phyloP scores from a whole-genome alignment of 2,888 invertebrate genomes.

The Athetis lepigone region DNA sequence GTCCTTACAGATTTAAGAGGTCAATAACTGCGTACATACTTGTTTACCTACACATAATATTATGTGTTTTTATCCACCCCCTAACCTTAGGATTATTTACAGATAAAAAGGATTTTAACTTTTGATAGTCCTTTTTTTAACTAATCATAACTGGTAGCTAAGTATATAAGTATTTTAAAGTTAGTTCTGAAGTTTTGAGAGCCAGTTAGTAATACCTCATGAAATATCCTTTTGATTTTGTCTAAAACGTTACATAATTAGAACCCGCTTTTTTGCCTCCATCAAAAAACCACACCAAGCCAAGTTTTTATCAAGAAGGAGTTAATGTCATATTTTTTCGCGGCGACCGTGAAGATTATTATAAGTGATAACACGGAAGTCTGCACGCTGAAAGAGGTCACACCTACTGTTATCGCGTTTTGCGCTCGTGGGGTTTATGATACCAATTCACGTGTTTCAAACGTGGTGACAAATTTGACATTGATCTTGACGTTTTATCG shows the following conservation, averaged over 20 bases:
- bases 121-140: slow-evolving; percentile 11
- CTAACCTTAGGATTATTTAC: slow-evolving; percentile 7
- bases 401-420: slow-evolving; percentile 42
- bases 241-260: slow-evolving; percentile 19
- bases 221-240: background rate
- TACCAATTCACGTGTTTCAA: slow-evolving; percentile 45
- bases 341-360: slow-evolving; percentile 52
- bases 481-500: slow-evolving; percentile 21
- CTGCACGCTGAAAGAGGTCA: slow-evolving; percentile 38
- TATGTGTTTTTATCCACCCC: background rate
- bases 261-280: slow-evolving; percentile 5
- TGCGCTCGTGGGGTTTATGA: slow-evolving; percentile 33
- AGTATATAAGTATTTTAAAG: too few relatives aligned
- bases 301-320: slow-evolving; percentile 32
- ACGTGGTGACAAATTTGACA: slow-evolving; percentile 42
- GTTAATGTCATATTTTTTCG: slow-evolving; percentile 23
- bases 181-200: background rate
- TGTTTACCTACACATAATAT: slow-evolving; percentile 8
- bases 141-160: too few relatives aligned
- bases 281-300: background rate
- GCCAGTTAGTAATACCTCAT: background rate
- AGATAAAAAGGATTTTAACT: background rate
- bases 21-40: slow-evolving; percentile 43
- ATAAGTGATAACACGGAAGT: slow-evolving; percentile 54
- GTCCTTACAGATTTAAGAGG: slow-evolving; percentile 29